Evolutionary conservation across 2,888 invertebrate species (phyloP), one percentile per base, ranked within the genome.

Genomic region (Bhutanitis thaidina): DNA sequence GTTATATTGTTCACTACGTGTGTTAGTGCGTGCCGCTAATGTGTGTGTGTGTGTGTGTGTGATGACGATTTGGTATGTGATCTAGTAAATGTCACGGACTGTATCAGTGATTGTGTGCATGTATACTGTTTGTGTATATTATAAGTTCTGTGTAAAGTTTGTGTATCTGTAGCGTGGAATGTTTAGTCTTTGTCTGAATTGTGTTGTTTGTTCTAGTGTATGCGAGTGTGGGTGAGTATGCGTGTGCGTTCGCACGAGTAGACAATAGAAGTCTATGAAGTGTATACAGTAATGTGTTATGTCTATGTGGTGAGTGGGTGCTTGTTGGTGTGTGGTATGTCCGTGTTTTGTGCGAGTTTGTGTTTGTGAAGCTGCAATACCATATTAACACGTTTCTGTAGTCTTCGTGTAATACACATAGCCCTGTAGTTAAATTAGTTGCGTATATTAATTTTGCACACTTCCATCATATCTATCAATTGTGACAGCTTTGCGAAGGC

Each of bases 401-500:
- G 27, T 27, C 27, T 8, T 8, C 27, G 27, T 8, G 7, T 8
- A 27, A 27, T 20, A 20, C 20, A 4, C 20, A 8, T 8, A 1
- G 7, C 27, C 27, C 27, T 5, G 7, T 27, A 7, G 7, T 27
- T 4, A 27, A 12, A 14, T 27, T 34, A 50, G 13, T 51, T 46
- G 35, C 56, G 54, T 34, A 63, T 52, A 45, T 58, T 67, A 48
- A 62, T 68, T 59, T 71, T 78, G 71, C 88, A 87, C 25, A 70
- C 52, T 38, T 72, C 72, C 27, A 89, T 61, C 32, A 86, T 57
- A 34, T 82, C 74, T 1, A 71, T 69, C 16, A 89, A 61, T 40
- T 80, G 81, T 0, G 76, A 57, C 62, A 89, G 85, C 62, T 86
- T 89, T 34, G 64, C 60, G 57, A 67, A 68, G 0, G 87, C 88